These are phyloP conservation scores for Thryonomys swinderianus DNA, from an alignment of 2,113 vertebrate genomes.

Conservation along the genomic window DNA sequence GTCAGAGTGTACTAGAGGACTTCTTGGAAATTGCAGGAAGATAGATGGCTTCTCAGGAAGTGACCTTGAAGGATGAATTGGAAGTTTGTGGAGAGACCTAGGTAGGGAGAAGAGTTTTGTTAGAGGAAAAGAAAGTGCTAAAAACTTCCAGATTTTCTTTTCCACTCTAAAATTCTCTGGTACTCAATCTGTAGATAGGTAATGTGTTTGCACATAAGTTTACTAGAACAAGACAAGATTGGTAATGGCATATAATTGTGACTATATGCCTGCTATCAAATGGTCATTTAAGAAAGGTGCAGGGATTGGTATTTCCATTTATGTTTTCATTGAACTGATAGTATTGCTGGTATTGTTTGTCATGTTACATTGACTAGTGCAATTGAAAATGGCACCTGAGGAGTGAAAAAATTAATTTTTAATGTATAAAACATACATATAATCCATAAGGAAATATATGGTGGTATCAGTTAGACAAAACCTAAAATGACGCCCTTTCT, in stretches of 20 bases:
- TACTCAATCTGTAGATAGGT: neutral
- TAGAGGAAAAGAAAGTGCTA: neutral
- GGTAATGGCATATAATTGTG: neutral
- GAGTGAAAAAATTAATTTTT: neutral
- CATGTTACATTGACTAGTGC: neutral
- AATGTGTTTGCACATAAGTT: neutral
- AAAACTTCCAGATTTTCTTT: neutral
- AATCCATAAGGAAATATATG: neutral
- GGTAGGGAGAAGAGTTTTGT: neutral
- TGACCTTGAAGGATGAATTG: neutral
- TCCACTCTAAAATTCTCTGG: neutral
- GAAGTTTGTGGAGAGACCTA: neutral
- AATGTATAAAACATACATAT: neutral
- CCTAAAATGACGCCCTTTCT: neutral
- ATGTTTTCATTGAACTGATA: neutral
- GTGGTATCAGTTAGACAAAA: neutral
- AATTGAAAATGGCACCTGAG: slow-evolving; percentile 23
- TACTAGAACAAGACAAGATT: neutral
- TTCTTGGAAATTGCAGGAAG: neutral
- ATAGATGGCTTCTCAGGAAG: neutral
- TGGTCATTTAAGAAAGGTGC: neutral
- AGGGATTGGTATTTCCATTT: neutral
- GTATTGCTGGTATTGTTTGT: neutral
- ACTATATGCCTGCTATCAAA: neutral
- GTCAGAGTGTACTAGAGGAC: neutral